phyloP scores from a whole-genome alignment of 2,797 vertebrate species.

The Danio choprae region DNA sequence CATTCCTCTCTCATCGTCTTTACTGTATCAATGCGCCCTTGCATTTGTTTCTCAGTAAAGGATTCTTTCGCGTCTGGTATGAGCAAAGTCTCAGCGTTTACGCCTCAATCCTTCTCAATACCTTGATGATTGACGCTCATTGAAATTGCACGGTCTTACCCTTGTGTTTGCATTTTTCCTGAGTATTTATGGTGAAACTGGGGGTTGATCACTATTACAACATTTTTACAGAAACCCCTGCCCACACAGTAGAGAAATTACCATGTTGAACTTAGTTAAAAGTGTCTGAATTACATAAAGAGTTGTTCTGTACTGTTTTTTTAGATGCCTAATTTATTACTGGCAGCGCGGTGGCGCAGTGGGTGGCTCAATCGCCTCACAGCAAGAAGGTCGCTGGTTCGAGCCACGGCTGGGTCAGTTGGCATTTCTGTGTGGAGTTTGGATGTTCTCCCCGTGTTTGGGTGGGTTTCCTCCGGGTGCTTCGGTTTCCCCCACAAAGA shows the following conservation, averaged over 20 bases:
- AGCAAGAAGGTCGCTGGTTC: no score
- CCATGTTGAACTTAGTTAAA: not conserved
- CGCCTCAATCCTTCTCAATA: not conserved
- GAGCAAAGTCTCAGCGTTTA: not conserved
- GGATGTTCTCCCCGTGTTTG: no score
- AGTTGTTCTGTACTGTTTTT: not conserved
- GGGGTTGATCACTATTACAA: not conserved
- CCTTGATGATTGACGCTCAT: conserved; percentile 38
- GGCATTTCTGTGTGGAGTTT: no score
- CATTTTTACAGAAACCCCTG: not conserved
- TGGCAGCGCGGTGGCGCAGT: no score
- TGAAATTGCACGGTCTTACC: conserved; percentile 31
- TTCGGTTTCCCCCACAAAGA: no score
- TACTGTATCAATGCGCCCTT: not conserved
- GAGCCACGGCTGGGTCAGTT: no score
- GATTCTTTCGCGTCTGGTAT: not conserved
- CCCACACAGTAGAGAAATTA: not conserved
- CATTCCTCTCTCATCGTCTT: not conserved
- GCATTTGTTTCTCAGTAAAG: not conserved
- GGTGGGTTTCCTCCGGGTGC: no score
- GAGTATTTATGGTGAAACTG: not conserved
- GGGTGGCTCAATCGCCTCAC: no score
- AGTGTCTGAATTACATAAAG: not conserved
- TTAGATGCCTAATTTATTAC: not conserved
- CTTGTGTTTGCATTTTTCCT: conserved; percentile 13